These are phyloP conservation scores for Anneissia japonica DNA, from an alignment of 35 echinoderm and acorn worm genomes.

Conservation along the genomic window DNA sequence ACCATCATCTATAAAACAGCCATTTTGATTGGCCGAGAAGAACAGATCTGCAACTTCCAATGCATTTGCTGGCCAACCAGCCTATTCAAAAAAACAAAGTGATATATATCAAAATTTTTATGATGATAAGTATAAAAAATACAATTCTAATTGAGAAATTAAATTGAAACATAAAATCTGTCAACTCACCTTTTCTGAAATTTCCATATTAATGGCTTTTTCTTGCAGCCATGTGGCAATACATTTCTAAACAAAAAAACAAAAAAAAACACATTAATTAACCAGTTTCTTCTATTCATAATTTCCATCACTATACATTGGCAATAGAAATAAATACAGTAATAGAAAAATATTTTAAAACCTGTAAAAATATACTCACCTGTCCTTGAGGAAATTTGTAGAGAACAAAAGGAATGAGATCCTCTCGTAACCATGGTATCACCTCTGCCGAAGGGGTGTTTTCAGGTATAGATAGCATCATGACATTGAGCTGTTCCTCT, in stretches of 20 bases:
- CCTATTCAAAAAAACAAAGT: not conserved
- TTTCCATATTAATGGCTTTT: constrained; percentile 66
- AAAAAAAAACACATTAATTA: not conserved
- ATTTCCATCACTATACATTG: no score
- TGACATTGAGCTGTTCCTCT: constrained; percentile 33
- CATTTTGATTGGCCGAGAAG: not conserved
- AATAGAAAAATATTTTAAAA: no score
- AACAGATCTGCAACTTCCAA: not conserved
- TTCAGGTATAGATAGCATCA: constrained; percentile 56
- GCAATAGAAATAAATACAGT: no score
- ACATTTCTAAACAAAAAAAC: constrained; percentile 41
- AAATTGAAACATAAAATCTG: no score
- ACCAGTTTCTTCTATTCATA: no score
- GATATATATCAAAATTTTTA: not conserved
- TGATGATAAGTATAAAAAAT: no score
- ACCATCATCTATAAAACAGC: not conserved
- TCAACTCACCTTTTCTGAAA: constrained; percentile 75
- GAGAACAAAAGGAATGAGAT: constrained; percentile 67
- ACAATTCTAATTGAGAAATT: no score
- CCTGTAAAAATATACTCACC: no score
- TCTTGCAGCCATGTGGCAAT: constrained; percentile 61
- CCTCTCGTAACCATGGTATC: constrained; percentile 64
- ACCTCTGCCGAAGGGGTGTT: constrained; percentile 28
- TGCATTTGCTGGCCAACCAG: constrained; percentile 11
- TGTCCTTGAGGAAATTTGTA: constrained; percentile 60